phyloP scores from a whole-genome alignment of 1,140 invertebrate genomes.

The Amphibalanus amphitrite region DNA sequence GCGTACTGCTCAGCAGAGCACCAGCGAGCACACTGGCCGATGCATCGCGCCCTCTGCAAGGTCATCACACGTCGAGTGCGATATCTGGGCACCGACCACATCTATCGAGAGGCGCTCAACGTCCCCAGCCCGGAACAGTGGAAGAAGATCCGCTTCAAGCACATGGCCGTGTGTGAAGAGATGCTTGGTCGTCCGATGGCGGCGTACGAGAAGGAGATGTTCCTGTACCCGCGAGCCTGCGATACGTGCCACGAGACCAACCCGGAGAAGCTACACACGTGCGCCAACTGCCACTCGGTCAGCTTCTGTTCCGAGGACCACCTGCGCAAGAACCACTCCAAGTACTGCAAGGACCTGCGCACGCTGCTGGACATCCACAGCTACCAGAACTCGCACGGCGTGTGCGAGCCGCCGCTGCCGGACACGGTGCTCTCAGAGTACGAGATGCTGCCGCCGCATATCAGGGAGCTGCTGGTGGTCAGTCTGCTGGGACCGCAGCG shows the following conservation, averaged over 20 bases:
- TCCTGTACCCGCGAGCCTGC: slow-evolving; percentile 46
- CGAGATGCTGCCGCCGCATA: slow-evolving; percentile 27
- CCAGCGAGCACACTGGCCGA: slow-evolving; percentile 27
- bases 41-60: slow-evolving; percentile 28
- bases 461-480: slow-evolving; percentile 14
- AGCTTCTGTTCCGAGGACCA: slow-evolving; percentile 23
- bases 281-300: slow-evolving; percentile 37
- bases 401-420: slow-evolving; percentile 23
- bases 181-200: slow-evolving; percentile 35
- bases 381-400: slow-evolving; percentile 26
- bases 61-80: slow-evolving; percentile 20
- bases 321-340: slow-evolving; percentile 21
- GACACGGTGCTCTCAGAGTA: slow-evolving; percentile 32
- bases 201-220: slow-evolving; percentile 44
- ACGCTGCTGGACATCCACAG: slow-evolving; percentile 23
- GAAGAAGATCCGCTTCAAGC: neutral
- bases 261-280: slow-evolving; percentile 31
- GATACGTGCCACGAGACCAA: slow-evolving; percentile 30
- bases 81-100: slow-evolving; percentile 25
- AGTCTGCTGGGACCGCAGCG: slow-evolving; percentile 18
- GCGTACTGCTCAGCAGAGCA: slow-evolving; percentile 26
- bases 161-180: slow-evolving; percentile 34
- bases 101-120: neutral
- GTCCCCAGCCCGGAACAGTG: neutral
- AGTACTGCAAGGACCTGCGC: slow-evolving; percentile 26